Conservation (phyloP, 2,797 vertebrate species). For the Bufotes viridis region DNA sequence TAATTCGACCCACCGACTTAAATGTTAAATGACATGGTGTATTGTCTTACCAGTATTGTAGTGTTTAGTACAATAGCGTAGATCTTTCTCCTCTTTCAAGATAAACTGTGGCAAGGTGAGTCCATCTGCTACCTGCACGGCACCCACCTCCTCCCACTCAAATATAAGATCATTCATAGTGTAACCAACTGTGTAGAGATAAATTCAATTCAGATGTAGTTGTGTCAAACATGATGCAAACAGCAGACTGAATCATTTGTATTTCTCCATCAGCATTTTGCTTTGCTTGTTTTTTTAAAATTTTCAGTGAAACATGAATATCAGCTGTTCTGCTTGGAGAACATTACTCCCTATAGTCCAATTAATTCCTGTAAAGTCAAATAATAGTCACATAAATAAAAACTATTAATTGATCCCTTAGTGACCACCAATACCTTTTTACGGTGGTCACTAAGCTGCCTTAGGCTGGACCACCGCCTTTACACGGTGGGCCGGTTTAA, state of each 20-base stretch:
- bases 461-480: too few species aligned
- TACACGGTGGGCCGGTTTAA: too few species aligned
- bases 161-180: slow-evolving; percentile 99
- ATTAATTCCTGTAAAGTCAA: background rate
- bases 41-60: slow-evolving; percentile 93
- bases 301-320: background rate
- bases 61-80: slow-evolving; percentile 98
- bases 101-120: slow-evolving; percentile 97
- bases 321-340: background rate
- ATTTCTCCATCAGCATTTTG: background rate
- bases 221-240: background rate
- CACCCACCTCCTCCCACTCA: slow-evolving; percentile 97
- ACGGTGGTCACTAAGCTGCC: too few species aligned
- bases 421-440: too few species aligned
- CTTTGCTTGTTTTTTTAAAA: background rate
- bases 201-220: background rate
- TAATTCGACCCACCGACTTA: background rate
- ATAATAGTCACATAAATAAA: background rate
- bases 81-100: slow-evolving; percentile 96
- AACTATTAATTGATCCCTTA: background rate
- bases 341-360: background rate
- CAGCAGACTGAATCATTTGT: background rate
- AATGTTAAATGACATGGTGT: background rate
- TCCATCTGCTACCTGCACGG: slow-evolving; percentile 94
- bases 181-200: slow-evolving; percentile 86